Evolutionary conservation across 2,113 vertebrate species (phyloP).

Genomic region (Pterocles burchelli): DNA sequence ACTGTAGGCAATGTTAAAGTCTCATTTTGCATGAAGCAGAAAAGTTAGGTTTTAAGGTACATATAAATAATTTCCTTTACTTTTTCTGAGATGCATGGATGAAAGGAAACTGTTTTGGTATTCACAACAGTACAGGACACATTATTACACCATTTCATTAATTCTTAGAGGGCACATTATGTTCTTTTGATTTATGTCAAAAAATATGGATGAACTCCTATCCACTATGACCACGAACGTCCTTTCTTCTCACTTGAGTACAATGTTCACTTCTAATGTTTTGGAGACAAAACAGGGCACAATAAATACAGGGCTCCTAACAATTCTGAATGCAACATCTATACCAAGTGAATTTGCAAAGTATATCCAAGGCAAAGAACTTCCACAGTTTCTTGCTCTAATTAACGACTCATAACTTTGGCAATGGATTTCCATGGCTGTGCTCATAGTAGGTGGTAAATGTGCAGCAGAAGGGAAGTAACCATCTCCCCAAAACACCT

Average conservation of each 20-base stretch:
- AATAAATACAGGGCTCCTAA: conserved; percentile 7
- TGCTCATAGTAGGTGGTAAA: neutral
- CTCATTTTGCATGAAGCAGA: conserved; percentile 17
- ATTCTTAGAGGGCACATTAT: neutral
- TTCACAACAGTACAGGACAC: neutral
- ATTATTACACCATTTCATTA: neutral
- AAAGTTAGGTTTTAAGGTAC: conserved; percentile 6
- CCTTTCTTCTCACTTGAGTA: neutral
- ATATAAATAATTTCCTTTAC: conserved; percentile 25
- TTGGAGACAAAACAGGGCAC: neutral
- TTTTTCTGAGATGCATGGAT: neutral
- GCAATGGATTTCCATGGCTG: neutral
- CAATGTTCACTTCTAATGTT: neutral
- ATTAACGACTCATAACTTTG: conserved; percentile 13
- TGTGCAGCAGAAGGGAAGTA: neutral
- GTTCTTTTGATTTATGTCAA: neutral
- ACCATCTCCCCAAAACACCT: neutral
- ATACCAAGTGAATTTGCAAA: conserved; percentile 28
- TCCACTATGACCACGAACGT: fast-evolving
- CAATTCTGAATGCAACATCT: neutral
- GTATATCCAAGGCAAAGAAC: neutral
- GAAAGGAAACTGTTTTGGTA: neutral
- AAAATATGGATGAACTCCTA: neutral
- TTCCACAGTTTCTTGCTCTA: neutral
- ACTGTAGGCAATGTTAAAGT: conserved; percentile 39